Evolutionary conservation across 2,888 invertebrate species (phyloP), one percentile per base, ranked within the genome.

Genomic region (Sepiola atlantica): DNA sequence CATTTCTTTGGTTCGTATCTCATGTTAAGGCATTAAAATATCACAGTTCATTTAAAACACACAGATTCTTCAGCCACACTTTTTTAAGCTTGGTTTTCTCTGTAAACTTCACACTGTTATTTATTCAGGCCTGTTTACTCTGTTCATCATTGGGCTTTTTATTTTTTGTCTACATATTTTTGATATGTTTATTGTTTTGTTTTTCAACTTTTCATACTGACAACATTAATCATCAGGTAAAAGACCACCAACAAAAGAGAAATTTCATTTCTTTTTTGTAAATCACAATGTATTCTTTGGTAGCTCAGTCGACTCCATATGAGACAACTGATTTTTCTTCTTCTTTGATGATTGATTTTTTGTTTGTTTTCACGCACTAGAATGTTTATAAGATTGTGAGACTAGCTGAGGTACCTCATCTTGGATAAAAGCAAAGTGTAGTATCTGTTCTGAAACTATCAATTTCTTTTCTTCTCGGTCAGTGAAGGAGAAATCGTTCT

Each of bases 1-100:
- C 28, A 77, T 77, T 77, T 77, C 77, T 77, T 77, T 77, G 77
- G 12, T 77, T 77, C 77, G n/a, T 28, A 77, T 77, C 77, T 77
- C 12, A 77, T 28, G 77, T 77, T 28, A 77, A 77, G 28, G n/a
- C 77, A 77, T 77, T 77, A 77, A 77, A 77, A 77, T 77, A 77
- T 77, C 77, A 77, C 77, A 77, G 77, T 77, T 77, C 77, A 77
- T 77, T 77, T 77, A 77, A n/a, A 28, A 77, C 28, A 77, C 77
- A 77, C 28, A 77, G 28, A 77, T 77, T 28, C 77, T 77, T 77
- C 77, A 77, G 77, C 24, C 28, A 28, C 28, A 10, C 14, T 28
- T 77, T 77, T 77, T 61, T 61, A 10, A 28, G 12, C 28, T 28
- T n/a, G 10, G 0, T 77, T 77, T n/a, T 77, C 77, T n/a, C 24